Evolutionary conservation across 2,113 vertebrate genomes (phyloP), one percentile per base, ranked within the genome.

Genomic region (Acinonyx jubatus): DNA sequence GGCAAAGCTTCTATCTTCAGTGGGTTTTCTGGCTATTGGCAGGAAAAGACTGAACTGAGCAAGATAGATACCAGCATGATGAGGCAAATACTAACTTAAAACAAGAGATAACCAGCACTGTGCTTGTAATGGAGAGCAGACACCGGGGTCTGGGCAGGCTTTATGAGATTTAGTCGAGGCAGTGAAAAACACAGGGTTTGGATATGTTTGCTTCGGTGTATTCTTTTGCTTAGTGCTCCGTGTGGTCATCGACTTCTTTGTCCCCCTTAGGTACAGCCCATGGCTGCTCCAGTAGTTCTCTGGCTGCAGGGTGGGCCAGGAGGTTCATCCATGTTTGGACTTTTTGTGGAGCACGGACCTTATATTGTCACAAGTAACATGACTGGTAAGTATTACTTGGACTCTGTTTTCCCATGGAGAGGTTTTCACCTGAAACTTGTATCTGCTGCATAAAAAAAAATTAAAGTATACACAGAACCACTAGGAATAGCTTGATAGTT

Each of bases 271-370:
- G 84, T 94, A 1, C 83, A 87, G 1, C 97, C 97, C 3, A 96
- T 96, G 8, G 95, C 93, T 0, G 99, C 99, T 2, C 99, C 99
- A 0, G 99, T 99, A 1, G 98, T 99, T 74, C 98, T 99, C 0
- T 99, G 99, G 99, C 99, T 99, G 13, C 99, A 99, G 81, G 99
- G 99, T 0, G 99, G 99, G 2, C 99, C 99, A 0, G 99, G 99
- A 29, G 99, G 99, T 18, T 99, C 99, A 5, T 99, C 99, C 31
- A 99, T 99, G 99, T 99, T 99, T 92, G 99, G 99, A 0, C 98
- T 99, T 31, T 99, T 99, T 97, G 99, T 99, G 95, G 99, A 99
- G 96, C 99, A 99, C 0, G 99, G 99, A 38, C 99, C 99, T 1
- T 99, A 99, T 68, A 90, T 99, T 95, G 99, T 99, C 52, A 98